Percentiles rank a stretch among this genome's conserved stretches.
These are phyloP conservation scores for Rhagoletis zephyria DNA, from an alignment of 1,140 invertebrate genomes.

Conservation along the genomic window DNA sequence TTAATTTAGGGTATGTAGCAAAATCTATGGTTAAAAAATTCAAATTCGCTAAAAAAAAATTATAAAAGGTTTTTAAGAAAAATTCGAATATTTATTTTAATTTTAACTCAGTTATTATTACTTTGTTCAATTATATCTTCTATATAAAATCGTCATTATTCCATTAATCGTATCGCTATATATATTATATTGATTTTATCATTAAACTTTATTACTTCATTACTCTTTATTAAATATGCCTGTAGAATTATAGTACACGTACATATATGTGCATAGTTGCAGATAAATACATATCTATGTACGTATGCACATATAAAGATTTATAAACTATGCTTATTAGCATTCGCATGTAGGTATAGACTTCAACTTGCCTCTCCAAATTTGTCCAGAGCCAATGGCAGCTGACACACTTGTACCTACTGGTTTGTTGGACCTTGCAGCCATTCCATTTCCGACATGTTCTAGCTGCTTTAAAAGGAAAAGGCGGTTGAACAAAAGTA, in stretches of 20 bases:
- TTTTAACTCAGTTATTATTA: too few species aligned
- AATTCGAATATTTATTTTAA: too few species aligned
- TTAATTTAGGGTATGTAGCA: too few species aligned
- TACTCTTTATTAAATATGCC: too few species aligned
- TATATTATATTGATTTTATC: too few species aligned
- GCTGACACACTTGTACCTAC: slow-evolving; percentile 41
- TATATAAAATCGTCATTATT: too few species aligned
- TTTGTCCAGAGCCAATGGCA: slow-evolving; percentile 19
- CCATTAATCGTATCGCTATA: too few species aligned
- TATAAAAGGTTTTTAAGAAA: too few species aligned
- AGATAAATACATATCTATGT: not conserved
- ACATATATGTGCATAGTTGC: not conserved
- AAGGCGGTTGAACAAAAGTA: slow-evolving; percentile 36
- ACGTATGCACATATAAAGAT: not conserved
- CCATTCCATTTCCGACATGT: slow-evolving; percentile 41
- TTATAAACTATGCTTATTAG: not conserved
- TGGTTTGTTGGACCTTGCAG: slow-evolving; percentile 28
- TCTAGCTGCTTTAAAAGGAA: slow-evolving; percentile 9
- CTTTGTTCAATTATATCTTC: too few species aligned
- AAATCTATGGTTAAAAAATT: too few species aligned
- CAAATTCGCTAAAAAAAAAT: too few species aligned
- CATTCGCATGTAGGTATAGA: not conserved
- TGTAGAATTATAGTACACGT: not conserved
- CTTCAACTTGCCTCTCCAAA: not conserved
- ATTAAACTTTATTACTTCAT: too few species aligned